Percentiles rank a stretch among this genome's conserved stretches.
Evolutionary conservation across 2,888 invertebrate species (phyloP).

Genomic region (Biston stratarius): DNA sequence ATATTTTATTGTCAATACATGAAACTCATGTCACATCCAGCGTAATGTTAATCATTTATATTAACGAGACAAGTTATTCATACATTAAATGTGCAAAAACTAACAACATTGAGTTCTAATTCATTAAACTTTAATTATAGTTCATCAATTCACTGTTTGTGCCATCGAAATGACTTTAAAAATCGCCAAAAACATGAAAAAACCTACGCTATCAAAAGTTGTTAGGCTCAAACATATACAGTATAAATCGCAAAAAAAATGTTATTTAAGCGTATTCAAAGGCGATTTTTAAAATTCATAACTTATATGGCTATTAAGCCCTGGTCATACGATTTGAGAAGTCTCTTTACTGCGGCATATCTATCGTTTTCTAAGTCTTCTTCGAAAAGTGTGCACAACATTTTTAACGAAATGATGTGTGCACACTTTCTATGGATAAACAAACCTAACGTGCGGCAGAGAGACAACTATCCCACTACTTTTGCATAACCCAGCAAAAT

Average conservation of each 20-base stretch:
- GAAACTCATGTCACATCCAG: constrained; percentile 22
- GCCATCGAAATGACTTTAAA: constrained; percentile 44
- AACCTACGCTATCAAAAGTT: constrained; percentile 8
- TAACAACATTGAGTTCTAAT: constrained; percentile 41
- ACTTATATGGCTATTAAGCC: constrained; percentile 60
- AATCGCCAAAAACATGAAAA: constrained; percentile 42
- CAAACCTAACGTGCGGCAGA: constrained; percentile 20
- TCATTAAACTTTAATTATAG: constrained; percentile 29
- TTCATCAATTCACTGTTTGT: constrained; percentile 40
- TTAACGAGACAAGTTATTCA: constrained; percentile 18
- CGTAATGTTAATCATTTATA: constrained; percentile 5
- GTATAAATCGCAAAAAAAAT: constrained; percentile 22
- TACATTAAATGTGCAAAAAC: constrained; percentile 42
- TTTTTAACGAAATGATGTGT: constrained; percentile 36
- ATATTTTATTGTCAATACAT: not conserved
- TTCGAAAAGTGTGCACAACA: constrained; percentile 25
- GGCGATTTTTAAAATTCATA: constrained; percentile 54
- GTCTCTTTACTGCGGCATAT: constrained; percentile 34
- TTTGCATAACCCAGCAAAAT: not conserved
- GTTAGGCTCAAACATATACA: constrained; percentile 28
- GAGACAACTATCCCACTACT: not conserved
- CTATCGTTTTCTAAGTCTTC: not conserved
- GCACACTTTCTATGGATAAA: constrained; percentile 19
- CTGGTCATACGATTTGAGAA: constrained; percentile 61
- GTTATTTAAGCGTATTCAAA: constrained; percentile 44